Evolutionary conservation across 2,888 invertebrate genomes (phyloP), one percentile per base, ranked within the genome.

Genomic region (Muscina levida): DNA sequence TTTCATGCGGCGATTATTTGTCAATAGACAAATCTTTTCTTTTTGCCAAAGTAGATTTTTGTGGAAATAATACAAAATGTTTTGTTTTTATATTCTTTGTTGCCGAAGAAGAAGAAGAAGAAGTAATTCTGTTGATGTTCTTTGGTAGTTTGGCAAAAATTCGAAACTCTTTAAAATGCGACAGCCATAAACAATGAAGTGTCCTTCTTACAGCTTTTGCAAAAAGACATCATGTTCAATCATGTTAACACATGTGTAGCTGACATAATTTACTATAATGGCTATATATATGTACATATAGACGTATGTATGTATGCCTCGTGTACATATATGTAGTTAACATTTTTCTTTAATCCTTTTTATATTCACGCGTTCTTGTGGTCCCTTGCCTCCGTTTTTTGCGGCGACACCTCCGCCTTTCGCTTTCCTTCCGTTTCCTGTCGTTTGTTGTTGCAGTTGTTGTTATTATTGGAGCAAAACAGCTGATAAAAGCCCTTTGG

Each of bases 121-220:
- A n/a, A n/a, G n/a, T n/a, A 48, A 75, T 74, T 62, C 44, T 59
- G 46, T 65, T 31, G 8, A 31, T n/a, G 8, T 31, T 31, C 31
- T 31, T 31, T 31, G n/a, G 31, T 31, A 31, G 8, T 31, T 31
- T 31, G 31, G 4, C 31, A 31, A 8, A 3, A 31, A 3, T 31
- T 31, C 8, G 8, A 31, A 31, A 31, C 4, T 31, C 31, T 31
- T 31, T 31, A 31, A 31, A 31, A 31, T 31, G 31, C 8, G 3
- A 5, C 3, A 31, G 8, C 31, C 8, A 5, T 31, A 31, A 31
- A 3, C 31, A 5, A 5, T 31, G 8, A 26, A 62, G 26, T 72
- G 77, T 68, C 77, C 79, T 71, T 80, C 26, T 71, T 75, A 51
- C 76, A 82, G 85, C 53, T 86, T 51, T 67, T 51, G 4, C 46